Evolutionary conservation across 2,113 vertebrate species (phyloP).

Genomic region (Tautogolabrus adspersus): DNA sequence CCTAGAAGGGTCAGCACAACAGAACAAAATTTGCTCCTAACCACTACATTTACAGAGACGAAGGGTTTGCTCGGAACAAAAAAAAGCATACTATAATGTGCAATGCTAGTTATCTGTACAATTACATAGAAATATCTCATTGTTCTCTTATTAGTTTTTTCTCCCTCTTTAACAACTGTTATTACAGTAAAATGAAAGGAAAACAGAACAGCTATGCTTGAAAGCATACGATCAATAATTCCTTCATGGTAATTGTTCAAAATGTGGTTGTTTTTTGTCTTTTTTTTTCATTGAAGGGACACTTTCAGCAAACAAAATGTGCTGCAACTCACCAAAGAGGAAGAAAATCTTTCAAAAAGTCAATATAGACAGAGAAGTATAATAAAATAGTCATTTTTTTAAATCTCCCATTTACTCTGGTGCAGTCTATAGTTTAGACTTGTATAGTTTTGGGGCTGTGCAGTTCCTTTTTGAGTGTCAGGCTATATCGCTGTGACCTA

Average conservation of each 20-base stretch:
- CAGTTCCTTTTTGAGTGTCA: conserved; percentile 86
- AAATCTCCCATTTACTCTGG: conserved; percentile 60
- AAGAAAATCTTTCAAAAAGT: conserved; percentile 88
- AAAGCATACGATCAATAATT: conserved; percentile 90
- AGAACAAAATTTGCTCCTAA: conserved; percentile 88
- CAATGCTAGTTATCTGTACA: conserved; percentile 99
- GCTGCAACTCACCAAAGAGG: conserved; percentile 85
- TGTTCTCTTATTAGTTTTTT: conserved; percentile 94
- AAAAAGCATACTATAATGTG: conserved; percentile 93
- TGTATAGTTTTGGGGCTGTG: conserved; percentile 73
- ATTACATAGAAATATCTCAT: conserved; percentile 95
- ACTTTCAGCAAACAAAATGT: conserved; percentile 83
- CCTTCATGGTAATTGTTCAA: conserved; percentile 84
- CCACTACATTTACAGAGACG: conserved; percentile 96
- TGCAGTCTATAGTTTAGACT: conserved; percentile 69
- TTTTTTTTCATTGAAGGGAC: conserved; percentile 75
- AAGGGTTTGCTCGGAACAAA: conserved; percentile 88
- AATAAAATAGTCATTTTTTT: conserved; percentile 87
- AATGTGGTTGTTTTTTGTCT: conserved; percentile 69
- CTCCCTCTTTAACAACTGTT: conserved; percentile 86
- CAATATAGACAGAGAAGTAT: conserved; percentile 87
- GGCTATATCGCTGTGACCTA: conserved; percentile 83
- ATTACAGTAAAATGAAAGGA: conserved; percentile 92
- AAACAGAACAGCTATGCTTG: conserved; percentile 83
- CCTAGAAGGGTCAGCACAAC: conserved; percentile 92